Conservation (phyloP, 2,113 vertebrate species). For the Podarcis muralis region DNA sequence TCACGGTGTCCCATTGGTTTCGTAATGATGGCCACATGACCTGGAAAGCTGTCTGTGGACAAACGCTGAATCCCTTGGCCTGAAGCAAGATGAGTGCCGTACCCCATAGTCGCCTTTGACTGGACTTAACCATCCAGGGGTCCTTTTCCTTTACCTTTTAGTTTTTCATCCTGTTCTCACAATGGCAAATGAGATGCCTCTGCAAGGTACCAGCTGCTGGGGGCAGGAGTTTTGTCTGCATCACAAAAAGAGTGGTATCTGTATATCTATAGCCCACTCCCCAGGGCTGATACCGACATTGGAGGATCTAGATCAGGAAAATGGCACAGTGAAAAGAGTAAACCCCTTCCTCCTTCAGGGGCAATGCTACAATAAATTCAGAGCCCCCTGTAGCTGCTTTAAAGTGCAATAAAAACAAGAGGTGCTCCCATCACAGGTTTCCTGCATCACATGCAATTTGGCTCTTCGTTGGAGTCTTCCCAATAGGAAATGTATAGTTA, state of each 20-base stretch:
- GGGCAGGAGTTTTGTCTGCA: background rate
- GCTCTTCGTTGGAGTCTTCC: background rate
- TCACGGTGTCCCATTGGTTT: too few relatives aligned
- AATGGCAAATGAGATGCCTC: too few relatives aligned
- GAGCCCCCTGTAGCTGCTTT: background rate
- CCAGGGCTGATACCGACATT: background rate
- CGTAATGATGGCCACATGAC: too few relatives aligned
- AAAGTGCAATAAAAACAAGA: background rate
- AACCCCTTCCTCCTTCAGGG: background rate
- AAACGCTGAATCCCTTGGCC: too few relatives aligned
- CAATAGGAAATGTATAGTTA: constrained; percentile 29
- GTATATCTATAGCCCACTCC: background rate
- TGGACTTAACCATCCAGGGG: too few relatives aligned
- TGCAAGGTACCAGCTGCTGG: too few relatives aligned
- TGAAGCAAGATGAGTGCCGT: too few relatives aligned
- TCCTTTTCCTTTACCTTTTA: too few relatives aligned
- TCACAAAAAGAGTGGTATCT: background rate
- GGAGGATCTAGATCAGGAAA: background rate
- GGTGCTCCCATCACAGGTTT: background rate
- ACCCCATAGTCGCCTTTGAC: too few relatives aligned
- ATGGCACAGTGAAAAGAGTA: background rate
- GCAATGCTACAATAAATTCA: too few relatives aligned
- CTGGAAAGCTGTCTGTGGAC: too few relatives aligned
- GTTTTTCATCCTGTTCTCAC: too few relatives aligned
- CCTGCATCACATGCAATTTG: background rate